phyloP scores from a whole-genome alignment of 2,888 invertebrate species.

The Apamea crenata region DNA sequence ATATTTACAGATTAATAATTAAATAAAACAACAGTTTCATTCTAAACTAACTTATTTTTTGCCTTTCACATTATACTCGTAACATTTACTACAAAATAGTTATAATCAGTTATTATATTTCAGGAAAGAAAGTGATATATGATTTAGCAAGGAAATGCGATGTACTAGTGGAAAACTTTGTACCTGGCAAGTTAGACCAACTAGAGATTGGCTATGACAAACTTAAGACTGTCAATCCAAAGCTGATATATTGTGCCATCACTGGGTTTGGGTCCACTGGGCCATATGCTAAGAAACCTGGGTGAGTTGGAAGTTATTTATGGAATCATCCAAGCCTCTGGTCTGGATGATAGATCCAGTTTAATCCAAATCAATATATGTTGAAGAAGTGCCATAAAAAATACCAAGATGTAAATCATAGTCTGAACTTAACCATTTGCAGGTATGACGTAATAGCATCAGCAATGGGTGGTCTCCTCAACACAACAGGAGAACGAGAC shows the following conservation, averaged over 20 bases:
- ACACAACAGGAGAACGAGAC: constrained; percentile 96
- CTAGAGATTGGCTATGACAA: constrained; percentile 95
- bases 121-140: constrained; percentile 91
- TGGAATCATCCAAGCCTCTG: not conserved
- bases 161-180: constrained; percentile 97
- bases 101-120: constrained; percentile 61
- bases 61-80: not conserved
- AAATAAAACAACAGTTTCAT: not conserved
- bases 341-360: not conserved
- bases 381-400: not conserved
- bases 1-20: not conserved
- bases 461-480: constrained; percentile 96
- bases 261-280: constrained; percentile 97
- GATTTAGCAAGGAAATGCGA: constrained; percentile 95
- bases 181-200: constrained; percentile 96
- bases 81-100: not conserved
- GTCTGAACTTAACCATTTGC: constrained; percentile 60
- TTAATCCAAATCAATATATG: not conserved
- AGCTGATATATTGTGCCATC: constrained; percentile 97
- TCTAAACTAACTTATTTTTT: not conserved
- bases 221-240: constrained; percentile 92
- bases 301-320: constrained; percentile 80
- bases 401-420: not conserved
- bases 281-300: constrained; percentile 96
- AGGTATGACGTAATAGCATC: constrained; percentile 98